Base-by-base conservation (phyloP, 2,113 vertebrate species). In the Campylorhamphus procurvoides region DNA sequence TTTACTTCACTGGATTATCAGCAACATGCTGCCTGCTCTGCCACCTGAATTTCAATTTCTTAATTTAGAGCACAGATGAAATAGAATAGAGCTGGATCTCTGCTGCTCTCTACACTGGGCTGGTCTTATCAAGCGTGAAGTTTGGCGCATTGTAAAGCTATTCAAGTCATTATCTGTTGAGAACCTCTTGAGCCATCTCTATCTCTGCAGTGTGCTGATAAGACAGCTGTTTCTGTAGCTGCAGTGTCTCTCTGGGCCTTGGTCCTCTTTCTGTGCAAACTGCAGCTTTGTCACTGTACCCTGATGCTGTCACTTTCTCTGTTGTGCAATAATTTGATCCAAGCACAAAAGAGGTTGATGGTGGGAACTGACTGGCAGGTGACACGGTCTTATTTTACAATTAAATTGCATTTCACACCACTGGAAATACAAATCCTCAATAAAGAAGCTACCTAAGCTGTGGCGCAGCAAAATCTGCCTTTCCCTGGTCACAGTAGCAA, bases 171-270 rank as follows among this genome's bases (percentile, higher is more conserved):
- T 98, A 98, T 98, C 98, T 98, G 95, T 89, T 91, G 96, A 98
- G 97, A 97, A 98, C 98, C 98, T 98, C 98, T 98, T 76, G 86
- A 98, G 97, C 97, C 97, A 97, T 97, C 97, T 97, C 97, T 97
- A 94, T 98, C 97, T 97, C 98, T 98, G 98, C 98, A 96, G 92
- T 93, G 79, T 94, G 97, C 97, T 98, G 98, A 98, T 98, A 98
- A 98, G 97, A 97, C 97, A 98, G 98, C 97, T 97, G 97, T 97
- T 98, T 96, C 97, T 97, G 95, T 98, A 91, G 97, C 97, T 95
- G 86, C 96, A 81, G 69, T 75, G 97, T 97, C 97, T 98, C 98
- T 81, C 92, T 35, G 96, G 98, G 97, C 96, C 94, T 93, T 28
- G 0, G 89, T 96, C 95, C 92, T 97, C 97, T 97, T 97, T 96